Percentiles rank a stretch among this genome's conserved stretches.
These are phyloP conservation scores for Calyptommatus sinebrachiatus DNA, from an alignment of 2,113 vertebrate species.

Conservation along the genomic window DNA sequence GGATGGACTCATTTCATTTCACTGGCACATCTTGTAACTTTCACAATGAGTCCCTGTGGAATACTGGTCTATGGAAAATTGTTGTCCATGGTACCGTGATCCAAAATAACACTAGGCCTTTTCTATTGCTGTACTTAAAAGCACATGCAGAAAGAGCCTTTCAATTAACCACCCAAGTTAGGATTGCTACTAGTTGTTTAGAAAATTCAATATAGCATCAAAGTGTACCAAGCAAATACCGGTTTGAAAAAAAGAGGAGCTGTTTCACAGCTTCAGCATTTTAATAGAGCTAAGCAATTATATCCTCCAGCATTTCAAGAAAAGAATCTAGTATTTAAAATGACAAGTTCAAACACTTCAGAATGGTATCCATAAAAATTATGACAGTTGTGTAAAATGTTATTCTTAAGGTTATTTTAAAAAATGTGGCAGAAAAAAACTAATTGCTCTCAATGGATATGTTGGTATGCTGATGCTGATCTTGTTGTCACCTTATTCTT, in stretches of 20 bases:
- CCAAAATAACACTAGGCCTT: too few species aligned
- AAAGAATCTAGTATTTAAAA: constrained; percentile 35
- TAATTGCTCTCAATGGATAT: constrained; percentile 37
- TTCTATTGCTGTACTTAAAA: too few species aligned
- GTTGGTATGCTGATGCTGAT: constrained; percentile 23
- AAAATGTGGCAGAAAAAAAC: constrained; percentile 34
- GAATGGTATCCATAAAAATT: constrained; percentile 29
- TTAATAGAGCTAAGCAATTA: constrained; percentile 33
- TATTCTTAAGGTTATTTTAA: constrained; percentile 30
- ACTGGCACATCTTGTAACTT: too few species aligned
- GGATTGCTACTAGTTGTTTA: constrained; percentile 30
- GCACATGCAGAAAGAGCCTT: background rate
- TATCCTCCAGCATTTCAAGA: constrained; percentile 36
- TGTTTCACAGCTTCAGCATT: constrained; percentile 15
- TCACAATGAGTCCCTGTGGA: too few species aligned
- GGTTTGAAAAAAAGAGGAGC: constrained; percentile 1
- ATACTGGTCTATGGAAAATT: too few species aligned
- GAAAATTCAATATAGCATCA: background rate
- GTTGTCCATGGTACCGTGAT: too few species aligned
- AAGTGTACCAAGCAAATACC: background rate
- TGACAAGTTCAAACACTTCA: constrained; percentile 37
- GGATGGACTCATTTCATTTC: too few species aligned
- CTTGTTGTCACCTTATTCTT: constrained; percentile 35
- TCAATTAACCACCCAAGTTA: constrained; percentile 13
- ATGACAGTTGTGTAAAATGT: constrained; percentile 39